Evolutionary conservation across 2,888 invertebrate species (phyloP), one percentile per base, ranked within the genome.

Genomic region (Torymus texanus): DNA sequence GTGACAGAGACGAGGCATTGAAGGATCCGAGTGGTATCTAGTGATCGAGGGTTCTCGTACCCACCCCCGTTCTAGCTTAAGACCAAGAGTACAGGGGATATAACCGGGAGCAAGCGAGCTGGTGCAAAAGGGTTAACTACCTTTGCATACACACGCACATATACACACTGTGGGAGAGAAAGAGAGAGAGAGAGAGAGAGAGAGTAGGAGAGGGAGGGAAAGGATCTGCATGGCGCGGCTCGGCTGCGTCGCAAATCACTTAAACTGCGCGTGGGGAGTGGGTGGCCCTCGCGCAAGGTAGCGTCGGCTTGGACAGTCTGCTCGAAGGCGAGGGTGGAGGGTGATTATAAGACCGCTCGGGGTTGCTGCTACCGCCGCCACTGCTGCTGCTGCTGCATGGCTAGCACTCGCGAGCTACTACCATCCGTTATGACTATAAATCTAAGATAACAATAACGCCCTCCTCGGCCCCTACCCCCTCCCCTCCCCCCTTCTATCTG

Each of bases 401-500:
- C 67, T 74, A 67, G 59, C 70, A 41, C 41, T 41, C 41, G 88
- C 88, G 89, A 88, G 87, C 89, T 88, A 87, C 88, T 88, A 86
- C 90, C 89, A 89, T 90, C 89, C 90, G 89, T 90, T 90, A 90
- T 89, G 90, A 90, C 89, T 90, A 90, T 90, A 90, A 90, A 90
- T 90, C 89, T 90, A 88, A 90, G 89, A 90, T 90, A 90, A 90
- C 90, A 90, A 90, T 90, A 90, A 89, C 89, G 89, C 88, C 88
- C 87, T 86, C 86, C 80, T 81, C 76, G 41, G 80, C 71, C 70
- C 78, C 77, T 53, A 65, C 72, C 59, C 76, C 75, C 66, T 51
- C 73, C 71, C 65, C 72, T 65, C 66, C 81, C 76, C 81, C 82
- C 76, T 83, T 71, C 81, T 53, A 67, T 82, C 73, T 65, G 41